Percentiles rank a stretch among this genome's conserved stretches.
Conservation (phyloP, 2,113 vertebrate genomes). For the Vulpes lagopus region DNA sequence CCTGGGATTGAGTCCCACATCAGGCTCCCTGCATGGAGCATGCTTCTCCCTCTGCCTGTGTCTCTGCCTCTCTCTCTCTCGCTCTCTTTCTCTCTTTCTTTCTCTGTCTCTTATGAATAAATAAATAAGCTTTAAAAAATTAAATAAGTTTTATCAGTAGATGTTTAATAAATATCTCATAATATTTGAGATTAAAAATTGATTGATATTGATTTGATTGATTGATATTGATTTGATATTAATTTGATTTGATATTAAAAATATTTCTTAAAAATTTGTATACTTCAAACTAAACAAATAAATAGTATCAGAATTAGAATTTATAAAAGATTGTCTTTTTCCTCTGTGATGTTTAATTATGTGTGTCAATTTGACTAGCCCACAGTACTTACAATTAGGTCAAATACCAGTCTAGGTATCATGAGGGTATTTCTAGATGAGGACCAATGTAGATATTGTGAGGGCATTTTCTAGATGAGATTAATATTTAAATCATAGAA, state of each 20-base stretch:
- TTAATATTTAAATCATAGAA: background rate
- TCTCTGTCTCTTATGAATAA: too few species aligned
- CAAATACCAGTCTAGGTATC: background rate
- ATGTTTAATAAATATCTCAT: background rate
- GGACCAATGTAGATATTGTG: background rate
- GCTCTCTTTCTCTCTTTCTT: too few species aligned
- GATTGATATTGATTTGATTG: too few species aligned
- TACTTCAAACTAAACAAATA: background rate
- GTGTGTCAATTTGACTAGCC: background rate
- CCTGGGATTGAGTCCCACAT: too few species aligned
- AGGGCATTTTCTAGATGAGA: background rate
- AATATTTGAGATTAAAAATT: too few species aligned
- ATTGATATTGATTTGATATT: too few species aligned
- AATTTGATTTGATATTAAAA: background rate
- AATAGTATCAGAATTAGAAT: background rate
- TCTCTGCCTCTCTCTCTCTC: too few species aligned
- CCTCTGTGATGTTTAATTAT: background rate
- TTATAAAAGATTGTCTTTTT: background rate
- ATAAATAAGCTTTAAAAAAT: too few species aligned
- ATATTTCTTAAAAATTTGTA: background rate
- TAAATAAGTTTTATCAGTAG: background rate
- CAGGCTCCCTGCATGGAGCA: too few species aligned
- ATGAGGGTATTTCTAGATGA: too few species aligned
- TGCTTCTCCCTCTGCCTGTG: too few species aligned
- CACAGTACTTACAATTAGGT: background rate